Base-by-base conservation (phyloP, 2,113 vertebrate species). In the Toxotes chatareus region DNA sequence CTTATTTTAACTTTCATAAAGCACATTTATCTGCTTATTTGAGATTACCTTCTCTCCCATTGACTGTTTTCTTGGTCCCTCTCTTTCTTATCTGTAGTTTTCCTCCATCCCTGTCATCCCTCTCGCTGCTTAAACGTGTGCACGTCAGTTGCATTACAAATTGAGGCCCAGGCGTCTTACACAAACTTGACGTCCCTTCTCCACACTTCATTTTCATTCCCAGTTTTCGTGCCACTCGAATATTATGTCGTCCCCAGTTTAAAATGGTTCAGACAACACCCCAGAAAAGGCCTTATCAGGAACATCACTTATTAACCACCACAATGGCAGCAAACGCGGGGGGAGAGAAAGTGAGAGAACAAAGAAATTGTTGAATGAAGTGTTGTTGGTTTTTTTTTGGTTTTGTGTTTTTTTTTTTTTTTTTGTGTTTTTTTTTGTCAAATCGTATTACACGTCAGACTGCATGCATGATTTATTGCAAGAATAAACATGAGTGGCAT, bases 141-240 rank as follows among this genome's bases (percentile, higher is more conserved):
- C 21, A 73, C 27, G 72, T 68, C 80, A 47, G 11, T 40, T 23
- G 67, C 72, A 82, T 83, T 76, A 64, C 49, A 69, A 49, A 59
- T 5, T 12, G 60, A 76, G 42, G 59, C 11, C 32, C 10, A 16
- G 57, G 57, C 27, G 6, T 63, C 73, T 65, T 17, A 32, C 60
- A 65, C 65, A 57, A 76, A 71, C 67, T 51, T 51, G 60, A 72
- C 60, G 7, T 17, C 42, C 60, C 47, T 23, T 81, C 56, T 63
- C 38, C 32, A 32, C 67, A 34, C 72, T 83, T 76, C 42, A 63
- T 38, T 61, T 62, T 68, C 64, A 61, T 73, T 21, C 27, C 34
- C 16, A 4, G 3, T 47, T 65, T 51, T 60, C 40, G n/a, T 71
- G 23, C 47, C 4, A 5, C 38, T 36, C 0, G 0, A 27, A 36